Conservation (phyloP, 2,113 vertebrate species). For the Elanus axillaris region DNA sequence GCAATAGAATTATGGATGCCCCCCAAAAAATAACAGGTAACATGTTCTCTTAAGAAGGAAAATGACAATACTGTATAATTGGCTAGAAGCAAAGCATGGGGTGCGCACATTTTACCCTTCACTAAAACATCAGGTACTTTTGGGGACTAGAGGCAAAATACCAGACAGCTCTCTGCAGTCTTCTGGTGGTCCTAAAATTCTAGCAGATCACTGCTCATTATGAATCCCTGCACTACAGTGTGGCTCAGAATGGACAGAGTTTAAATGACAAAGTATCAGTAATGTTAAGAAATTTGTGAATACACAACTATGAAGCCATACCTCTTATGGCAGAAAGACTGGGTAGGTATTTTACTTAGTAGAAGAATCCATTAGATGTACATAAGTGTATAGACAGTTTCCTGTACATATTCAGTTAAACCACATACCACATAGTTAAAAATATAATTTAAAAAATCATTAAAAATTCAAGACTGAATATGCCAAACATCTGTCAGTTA, state of each 20-base stretch:
- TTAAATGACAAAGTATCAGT: background rate
- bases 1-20: background rate
- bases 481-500: background rate
- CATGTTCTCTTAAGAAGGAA: background rate
- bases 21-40: background rate
- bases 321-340: background rate
- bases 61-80: background rate
- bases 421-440: background rate
- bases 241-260: background rate
- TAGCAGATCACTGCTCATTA: background rate
- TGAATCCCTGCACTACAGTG: accelerated
- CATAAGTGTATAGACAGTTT: background rate
- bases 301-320: background rate
- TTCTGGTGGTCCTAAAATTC: background rate
- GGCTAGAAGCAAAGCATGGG: background rate
- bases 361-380: background rate
- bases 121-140: background rate
- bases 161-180: background rate
- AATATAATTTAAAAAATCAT: background rate
- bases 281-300: background rate
- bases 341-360: background rate
- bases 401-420: background rate
- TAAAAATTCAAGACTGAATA: background rate
- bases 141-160: background rate
- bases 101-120: background rate